Base-by-base conservation (phyloP, 1,140 invertebrate genomes). In the Samia ricini region DNA sequence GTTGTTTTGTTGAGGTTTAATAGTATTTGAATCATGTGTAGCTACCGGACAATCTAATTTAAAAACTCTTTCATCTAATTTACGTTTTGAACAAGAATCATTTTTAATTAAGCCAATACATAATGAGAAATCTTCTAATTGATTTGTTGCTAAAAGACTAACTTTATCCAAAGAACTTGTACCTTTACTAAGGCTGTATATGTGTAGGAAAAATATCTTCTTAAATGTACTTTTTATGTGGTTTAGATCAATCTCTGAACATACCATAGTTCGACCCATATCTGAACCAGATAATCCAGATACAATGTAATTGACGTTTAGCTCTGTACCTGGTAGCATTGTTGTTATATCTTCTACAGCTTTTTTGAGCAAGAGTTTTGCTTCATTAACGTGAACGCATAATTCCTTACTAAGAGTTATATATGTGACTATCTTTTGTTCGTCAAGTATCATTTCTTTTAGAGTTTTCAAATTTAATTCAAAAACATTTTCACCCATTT, bases 401-500 rank as follows among this genome's bases (percentile, higher is more conserved):
- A 90, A 67, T 60, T 89, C 83, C 71, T 85, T 89, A 52, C 84
- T 83, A 23, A 90, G 26, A 15, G 80, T 79, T 55, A 82, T 59
- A 74, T 90, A 89, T 10, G 88, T 85, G 4, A 90, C 77, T 69
- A 87, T 42, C 60, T 77, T 82, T 29, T 77, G 74, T 66, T 89
- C 88, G 51, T 90, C 88, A 63, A 89, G 68, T 59, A 90, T 63
- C 57, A 83, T 77, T 69, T 89, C 84, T 61, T 87, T 80, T 26
- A 87, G 50, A 12, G 74, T 67, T 64, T 73, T 79, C 29, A 78
- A 33, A 70, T 83, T 79, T 33, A 60, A 60, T 58, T 63, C 48
- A 2, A 55, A 22, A 7, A 23, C 59, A 29, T 65, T 63, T 22
- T 63, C 63, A 29, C 62, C 76, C 71, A 75, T 76, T 56, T 61